Evolutionary conservation across 2,888 invertebrate genomes (phyloP).

Genomic region (Rhingia rostrata): DNA sequence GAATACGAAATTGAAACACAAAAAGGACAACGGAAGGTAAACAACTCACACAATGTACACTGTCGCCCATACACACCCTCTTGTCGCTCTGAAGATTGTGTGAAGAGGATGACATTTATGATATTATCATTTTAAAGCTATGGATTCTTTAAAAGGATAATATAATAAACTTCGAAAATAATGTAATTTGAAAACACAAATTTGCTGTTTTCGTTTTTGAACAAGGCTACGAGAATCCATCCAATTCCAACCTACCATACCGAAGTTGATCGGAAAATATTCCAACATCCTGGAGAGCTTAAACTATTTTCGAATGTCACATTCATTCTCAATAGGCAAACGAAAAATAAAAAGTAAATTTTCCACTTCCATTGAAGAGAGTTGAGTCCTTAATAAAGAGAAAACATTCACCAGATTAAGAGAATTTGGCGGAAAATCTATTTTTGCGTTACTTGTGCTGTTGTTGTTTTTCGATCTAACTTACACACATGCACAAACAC

Average conservation of each 20-base stretch:
- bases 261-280: conserved; percentile 32
- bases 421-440: conserved; percentile 24
- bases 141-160: background rate
- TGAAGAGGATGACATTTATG: background rate
- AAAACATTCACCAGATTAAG: conserved; percentile 18
- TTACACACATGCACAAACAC: conserved; percentile 69
- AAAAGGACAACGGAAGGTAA: conserved; percentile 67
- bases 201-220: conserved; percentile 31
- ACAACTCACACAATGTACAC: conserved; percentile 48
- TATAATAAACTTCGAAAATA: conserved; percentile 18
- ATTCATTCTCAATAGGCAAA: background rate
- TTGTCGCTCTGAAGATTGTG: background rate
- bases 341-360: background rate
- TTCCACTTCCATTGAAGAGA: conserved; percentile 22
- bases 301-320: conserved; percentile 11
- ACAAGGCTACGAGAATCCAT: background rate
- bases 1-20: conserved; percentile 53
- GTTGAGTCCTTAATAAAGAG: conserved; percentile 49
- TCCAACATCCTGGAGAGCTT: conserved; percentile 59
- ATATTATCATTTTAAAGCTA: conserved; percentile 29
- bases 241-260: background rate
- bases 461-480: conserved; percentile 31
- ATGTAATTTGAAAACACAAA: conserved; percentile 31
- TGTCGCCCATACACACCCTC: background rate
- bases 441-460: conserved; percentile 7